Evolutionary conservation across 2,113 vertebrate genomes (phyloP).

Genomic region (Mormyrus iriodes): DNA sequence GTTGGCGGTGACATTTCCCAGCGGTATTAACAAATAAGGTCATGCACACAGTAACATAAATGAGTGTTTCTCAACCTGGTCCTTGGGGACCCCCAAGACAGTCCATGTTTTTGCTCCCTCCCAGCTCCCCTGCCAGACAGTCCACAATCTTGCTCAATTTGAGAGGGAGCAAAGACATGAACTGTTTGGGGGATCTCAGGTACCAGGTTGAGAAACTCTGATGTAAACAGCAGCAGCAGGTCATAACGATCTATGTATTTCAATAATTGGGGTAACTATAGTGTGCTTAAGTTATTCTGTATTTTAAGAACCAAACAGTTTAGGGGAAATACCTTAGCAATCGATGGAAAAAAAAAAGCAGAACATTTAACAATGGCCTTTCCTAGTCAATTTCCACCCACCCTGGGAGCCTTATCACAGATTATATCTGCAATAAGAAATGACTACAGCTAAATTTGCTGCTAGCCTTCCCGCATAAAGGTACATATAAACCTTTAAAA

Average conservation of each 20-base stretch:
- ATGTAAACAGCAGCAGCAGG: neutral
- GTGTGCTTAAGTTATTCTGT: neutral
- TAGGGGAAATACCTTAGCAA: neutral
- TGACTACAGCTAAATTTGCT: neutral
- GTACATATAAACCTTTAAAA: neutral
- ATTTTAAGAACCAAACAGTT: neutral
- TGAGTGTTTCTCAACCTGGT: neutral
- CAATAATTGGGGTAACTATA: neutral
- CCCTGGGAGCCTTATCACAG: neutral
- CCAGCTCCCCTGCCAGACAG: neutral
- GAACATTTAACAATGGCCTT: neutral
- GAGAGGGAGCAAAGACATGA: neutral
- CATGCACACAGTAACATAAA: neutral
- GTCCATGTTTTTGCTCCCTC: neutral
- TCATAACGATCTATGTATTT: neutral
- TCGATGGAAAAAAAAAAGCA: neutral
- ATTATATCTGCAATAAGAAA: neutral
- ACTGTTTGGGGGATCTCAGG: neutral
- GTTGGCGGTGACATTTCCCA: neutral
- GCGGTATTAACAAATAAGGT: neutral
- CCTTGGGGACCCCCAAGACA: neutral
- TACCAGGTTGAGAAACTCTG: neutral
- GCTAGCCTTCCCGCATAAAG: neutral
- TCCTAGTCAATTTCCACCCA: neutral
- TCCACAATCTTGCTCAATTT: neutral